Evolutionary conservation across 1,140 invertebrate species (phyloP).

Genomic region (Episyrphus balteatus): DNA sequence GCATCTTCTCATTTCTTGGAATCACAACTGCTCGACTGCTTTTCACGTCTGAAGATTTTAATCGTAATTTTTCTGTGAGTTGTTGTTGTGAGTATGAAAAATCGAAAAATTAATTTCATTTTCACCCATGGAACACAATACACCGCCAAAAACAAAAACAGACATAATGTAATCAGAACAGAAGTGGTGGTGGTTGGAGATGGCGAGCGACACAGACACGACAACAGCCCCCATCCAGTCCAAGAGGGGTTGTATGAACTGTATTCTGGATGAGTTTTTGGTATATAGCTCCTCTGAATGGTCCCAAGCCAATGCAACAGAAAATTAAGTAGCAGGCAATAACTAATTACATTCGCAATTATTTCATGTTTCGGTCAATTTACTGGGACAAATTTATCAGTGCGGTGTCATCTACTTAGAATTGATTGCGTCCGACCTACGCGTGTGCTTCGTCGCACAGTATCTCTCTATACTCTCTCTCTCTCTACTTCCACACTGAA

Average conservation of each 20-base stretch:
- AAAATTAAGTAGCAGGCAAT: not conserved
- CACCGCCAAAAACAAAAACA: no score
- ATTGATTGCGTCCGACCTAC: not conserved
- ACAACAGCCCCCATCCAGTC: not conserved
- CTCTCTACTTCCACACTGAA: no score
- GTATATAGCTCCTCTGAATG: not conserved
- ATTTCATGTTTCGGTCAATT: slow-evolving; percentile 1
- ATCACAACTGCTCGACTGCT: no score
- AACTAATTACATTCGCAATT: slow-evolving; percentile 1
- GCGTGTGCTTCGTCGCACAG: not conserved
- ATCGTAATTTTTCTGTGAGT: no score
- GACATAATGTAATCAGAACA: not conserved
- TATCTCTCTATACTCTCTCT: no score
- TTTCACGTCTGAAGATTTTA: no score
- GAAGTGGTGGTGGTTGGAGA: not conserved
- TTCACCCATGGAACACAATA: no score
- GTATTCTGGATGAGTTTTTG: not conserved
- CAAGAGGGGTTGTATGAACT: not conserved
- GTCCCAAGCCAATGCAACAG: not conserved
- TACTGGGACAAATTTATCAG: not conserved
- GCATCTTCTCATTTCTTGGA: no score
- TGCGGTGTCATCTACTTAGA: not conserved
- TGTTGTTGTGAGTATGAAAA: no score
- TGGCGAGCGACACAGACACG: not conserved
- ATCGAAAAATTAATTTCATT: no score